Conservation (phyloP, 1,140 invertebrate species). For the Magallana angulata region DNA sequence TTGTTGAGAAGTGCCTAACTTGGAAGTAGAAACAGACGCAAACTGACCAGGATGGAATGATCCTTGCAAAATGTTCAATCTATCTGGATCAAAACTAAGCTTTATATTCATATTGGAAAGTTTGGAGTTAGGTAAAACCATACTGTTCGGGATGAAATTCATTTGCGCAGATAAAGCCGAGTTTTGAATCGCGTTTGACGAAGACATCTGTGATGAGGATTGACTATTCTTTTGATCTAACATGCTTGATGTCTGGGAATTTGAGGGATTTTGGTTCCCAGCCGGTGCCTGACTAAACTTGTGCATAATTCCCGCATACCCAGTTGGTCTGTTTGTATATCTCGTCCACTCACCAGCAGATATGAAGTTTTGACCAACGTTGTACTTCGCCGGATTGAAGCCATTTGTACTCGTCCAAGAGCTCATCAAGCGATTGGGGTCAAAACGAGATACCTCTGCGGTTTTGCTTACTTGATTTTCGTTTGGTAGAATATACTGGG, state of each 20-base stretch:
- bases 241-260: not conserved
- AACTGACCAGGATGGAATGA: constrained; percentile 48
- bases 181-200: not conserved
- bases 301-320: not conserved
- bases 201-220: not conserved
- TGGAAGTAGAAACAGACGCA: constrained; percentile 1
- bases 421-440: constrained; percentile 54
- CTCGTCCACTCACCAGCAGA: constrained; percentile 23
- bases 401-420: constrained; percentile 14
- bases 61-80: constrained; percentile 41
- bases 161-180: constrained; percentile 35
- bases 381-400: constrained; percentile 37
- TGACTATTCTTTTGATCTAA: not conserved
- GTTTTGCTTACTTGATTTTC: not conserved
- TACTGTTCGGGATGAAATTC: constrained; percentile 45
- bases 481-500: not conserved
- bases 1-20: not conserved
- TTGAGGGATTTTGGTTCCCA: not conserved
- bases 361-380: constrained; percentile 43
- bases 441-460: constrained; percentile 5
- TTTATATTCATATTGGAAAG: not conserved
- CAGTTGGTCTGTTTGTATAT: constrained; percentile 6
- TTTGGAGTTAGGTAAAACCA: constrained; percentile 12
- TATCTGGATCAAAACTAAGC: constrained; percentile 52
- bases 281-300: not conserved